Conservation (phyloP, 2,888 invertebrate genomes). For the Coecobrya sp. region DNA sequence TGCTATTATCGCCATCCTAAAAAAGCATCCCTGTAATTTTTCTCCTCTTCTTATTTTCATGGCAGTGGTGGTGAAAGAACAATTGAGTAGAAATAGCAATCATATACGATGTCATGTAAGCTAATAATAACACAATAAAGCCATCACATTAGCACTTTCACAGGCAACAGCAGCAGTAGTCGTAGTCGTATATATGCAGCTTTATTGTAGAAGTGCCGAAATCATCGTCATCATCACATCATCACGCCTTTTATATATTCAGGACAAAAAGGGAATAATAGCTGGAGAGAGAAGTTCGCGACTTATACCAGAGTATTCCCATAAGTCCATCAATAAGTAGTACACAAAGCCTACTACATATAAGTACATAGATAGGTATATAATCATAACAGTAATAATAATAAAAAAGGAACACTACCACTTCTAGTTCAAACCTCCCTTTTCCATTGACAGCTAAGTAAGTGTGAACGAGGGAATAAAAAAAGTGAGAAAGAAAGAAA, state of each 20-base stretch:
- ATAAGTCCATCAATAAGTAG: conserved; percentile 44
- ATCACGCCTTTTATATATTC: conserved; percentile 21
- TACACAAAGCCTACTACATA: conserved; percentile 11
- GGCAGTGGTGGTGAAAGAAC: conserved; percentile 30
- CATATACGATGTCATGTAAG: conserved; percentile 63
- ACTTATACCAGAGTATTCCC: conserved; percentile 31
- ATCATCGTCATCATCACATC: conserved; percentile 40
- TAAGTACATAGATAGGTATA: background rate
- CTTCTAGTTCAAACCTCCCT: conserved; percentile 54
- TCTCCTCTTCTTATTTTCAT: background rate
- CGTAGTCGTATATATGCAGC: background rate
- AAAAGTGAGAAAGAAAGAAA: conserved; percentile 48
- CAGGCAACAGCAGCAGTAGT: conserved; percentile 22
- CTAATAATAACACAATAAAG: conserved; percentile 79
- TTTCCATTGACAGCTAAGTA: conserved; percentile 65
- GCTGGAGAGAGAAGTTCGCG: conserved; percentile 18
- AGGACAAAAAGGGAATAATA: conserved; percentile 14
- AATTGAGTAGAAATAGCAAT: conserved; percentile 52
- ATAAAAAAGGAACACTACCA: conserved; percentile 49
- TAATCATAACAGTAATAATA: conserved; percentile 17
- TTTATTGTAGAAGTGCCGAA: conserved; percentile 18
- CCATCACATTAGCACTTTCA: conserved; percentile 68
- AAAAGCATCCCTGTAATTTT: conserved; percentile 33
- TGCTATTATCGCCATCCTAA: conserved; percentile 1
- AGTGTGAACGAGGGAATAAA: conserved; percentile 56